A percentile compares a stretch with the other conserved stretches of the same genome.
phyloP scores from a whole-genome alignment of 1,140 invertebrate species.

The Drosophila lacertosa region DNA sequence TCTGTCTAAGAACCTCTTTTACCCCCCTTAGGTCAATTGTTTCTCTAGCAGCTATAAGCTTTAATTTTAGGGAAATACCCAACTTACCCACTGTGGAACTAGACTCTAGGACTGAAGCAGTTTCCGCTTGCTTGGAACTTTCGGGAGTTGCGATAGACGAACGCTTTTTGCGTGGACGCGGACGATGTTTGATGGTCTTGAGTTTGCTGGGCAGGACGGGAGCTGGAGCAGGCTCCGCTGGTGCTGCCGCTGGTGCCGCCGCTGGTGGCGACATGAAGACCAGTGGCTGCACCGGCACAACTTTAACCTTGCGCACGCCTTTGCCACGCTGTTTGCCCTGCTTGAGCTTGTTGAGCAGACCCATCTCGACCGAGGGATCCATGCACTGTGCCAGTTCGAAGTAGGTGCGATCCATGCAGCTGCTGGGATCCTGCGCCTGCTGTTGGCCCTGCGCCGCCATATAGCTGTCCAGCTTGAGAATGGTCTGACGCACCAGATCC shows the following conservation, averaged over 20 bases:
- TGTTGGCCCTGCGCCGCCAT: conserved; percentile 18
- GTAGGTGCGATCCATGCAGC: neutral
- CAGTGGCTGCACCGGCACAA: conserved; percentile 51
- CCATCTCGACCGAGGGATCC: neutral
- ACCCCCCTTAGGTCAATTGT: no score
- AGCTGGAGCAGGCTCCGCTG: neutral
- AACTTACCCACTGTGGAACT: no score
- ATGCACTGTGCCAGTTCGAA: neutral
- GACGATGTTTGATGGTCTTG: neutral
- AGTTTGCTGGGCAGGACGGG: neutral
- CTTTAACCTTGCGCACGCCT: conserved; percentile 13
- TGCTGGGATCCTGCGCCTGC: neutral
- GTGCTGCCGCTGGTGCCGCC: neutral
- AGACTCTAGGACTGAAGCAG: no score
- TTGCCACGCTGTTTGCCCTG: neutral
- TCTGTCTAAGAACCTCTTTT: no score
- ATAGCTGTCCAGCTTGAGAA: conserved; percentile 43
- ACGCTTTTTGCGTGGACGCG: neutral
- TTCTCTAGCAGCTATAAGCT: no score
- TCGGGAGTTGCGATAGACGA: neutral
- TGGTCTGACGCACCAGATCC: conserved; percentile 43
- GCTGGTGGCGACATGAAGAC: conserved; percentile 27
- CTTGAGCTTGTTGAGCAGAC: neutral
- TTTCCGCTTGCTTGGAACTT: no score
- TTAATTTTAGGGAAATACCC: no score